These are phyloP conservation scores for Myodes glareolus DNA, from an alignment of 2,113 vertebrate species.

Conservation along the genomic window DNA sequence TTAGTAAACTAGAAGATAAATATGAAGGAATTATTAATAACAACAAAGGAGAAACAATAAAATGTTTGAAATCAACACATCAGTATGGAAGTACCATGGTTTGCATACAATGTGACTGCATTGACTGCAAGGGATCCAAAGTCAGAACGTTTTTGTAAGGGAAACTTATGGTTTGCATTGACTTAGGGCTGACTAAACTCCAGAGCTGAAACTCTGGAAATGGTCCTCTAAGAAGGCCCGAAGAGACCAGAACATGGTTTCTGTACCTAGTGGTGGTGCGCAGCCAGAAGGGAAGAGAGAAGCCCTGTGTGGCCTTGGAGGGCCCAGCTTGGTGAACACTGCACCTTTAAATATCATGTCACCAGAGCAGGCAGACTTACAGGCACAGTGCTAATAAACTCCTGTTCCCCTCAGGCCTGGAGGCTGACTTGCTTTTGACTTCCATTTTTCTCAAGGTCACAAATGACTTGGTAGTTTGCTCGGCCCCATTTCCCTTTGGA, in stretches of 20 bases:
- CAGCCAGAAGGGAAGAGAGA: background rate
- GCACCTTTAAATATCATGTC: background rate
- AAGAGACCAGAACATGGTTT: background rate
- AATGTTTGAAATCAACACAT: background rate
- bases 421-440: background rate
- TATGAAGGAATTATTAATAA: background rate
- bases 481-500: conserved; percentile 33
- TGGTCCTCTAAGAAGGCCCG: background rate
- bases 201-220: background rate
- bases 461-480: conserved; percentile 58
- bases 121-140: background rate
- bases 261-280: background rate
- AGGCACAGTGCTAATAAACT: background rate
- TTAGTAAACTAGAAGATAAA: background rate
- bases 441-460: conserved; percentile 55
- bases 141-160: background rate
- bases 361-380: background rate
- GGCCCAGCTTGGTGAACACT: background rate
- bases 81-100: background rate
- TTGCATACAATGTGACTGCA: background rate
- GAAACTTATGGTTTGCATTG: background rate
- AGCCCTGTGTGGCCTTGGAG: background rate
- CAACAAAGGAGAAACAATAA: conserved; percentile 4
- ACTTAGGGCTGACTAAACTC: background rate
- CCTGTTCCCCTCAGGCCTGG: background rate